These are phyloP conservation scores for Enteromius mattozi DNA, from an alignment of 2,797 vertebrate genomes.

Conservation along the genomic window DNA sequence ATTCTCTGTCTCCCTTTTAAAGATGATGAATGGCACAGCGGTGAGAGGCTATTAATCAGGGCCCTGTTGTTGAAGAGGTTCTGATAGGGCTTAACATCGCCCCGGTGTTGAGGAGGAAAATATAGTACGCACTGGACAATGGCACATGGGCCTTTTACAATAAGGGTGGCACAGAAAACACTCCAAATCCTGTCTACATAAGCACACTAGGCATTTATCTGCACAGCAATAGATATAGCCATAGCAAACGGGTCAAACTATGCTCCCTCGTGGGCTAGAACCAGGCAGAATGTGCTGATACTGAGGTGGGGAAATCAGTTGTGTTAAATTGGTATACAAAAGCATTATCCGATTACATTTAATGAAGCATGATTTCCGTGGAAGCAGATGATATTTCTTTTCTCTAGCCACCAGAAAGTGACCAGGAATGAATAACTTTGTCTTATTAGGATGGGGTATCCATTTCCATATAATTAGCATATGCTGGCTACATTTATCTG, in stretches of 20 bases:
- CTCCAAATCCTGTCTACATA: conserved; percentile 10
- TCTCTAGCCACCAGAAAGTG: neutral
- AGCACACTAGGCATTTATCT: conserved; percentile 35
- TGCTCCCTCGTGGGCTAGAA: conserved; percentile 31
- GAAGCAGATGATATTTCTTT: neutral
- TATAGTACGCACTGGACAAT: conserved; percentile 16
- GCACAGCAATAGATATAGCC: conserved; percentile 1
- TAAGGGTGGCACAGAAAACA: conserved; percentile 14
- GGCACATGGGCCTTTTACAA: conserved; percentile 26
- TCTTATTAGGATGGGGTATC: conserved; percentile 30
- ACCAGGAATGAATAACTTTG: conserved; percentile 35
- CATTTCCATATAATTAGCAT: conserved; percentile 46
- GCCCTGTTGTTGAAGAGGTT: conserved; percentile 52
- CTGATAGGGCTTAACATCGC: conserved; percentile 54
- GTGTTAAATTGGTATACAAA: neutral
- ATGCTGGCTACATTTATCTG: conserved; percentile 18
- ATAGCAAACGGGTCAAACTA: conserved; percentile 43
- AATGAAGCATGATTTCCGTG: conserved; percentile 5
- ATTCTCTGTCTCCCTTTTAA: conserved; percentile 59
- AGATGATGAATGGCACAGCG: conserved; percentile 59
- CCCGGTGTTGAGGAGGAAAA: conserved; percentile 40
- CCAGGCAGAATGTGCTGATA: conserved; percentile 12
- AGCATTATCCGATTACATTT: neutral
- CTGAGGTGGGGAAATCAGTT: neutral
- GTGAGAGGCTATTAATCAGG: conserved; percentile 62